These are phyloP conservation scores for Nasonia longicornis DNA, from an alignment of 1,140 invertebrate genomes.

Conservation along the genomic window DNA sequence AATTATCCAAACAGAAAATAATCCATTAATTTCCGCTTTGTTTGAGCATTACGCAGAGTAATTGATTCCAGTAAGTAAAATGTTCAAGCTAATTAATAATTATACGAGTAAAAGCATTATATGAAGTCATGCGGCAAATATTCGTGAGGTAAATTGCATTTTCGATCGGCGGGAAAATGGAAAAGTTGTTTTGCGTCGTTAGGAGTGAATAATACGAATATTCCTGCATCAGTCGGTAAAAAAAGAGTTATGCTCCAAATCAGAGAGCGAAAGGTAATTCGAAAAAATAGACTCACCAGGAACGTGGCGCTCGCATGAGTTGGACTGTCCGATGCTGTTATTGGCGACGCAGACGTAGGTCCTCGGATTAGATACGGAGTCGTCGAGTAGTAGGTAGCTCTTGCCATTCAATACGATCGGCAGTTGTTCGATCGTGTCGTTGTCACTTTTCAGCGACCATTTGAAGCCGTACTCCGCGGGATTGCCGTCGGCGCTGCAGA, in stretches of 20 bases:
- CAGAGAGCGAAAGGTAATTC: neutral
- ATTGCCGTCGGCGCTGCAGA: conserved; percentile 86
- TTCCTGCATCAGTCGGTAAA: neutral
- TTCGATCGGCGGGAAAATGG: too few species aligned
- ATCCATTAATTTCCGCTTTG: too few species aligned
- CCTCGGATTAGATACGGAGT: conserved; percentile 76
- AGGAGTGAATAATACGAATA: neutral
- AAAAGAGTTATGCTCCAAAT: neutral
- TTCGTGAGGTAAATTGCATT: too few species aligned
- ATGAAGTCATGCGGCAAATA: too few species aligned
- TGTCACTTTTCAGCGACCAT: conserved; percentile 87
- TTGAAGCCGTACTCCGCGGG: conserved; percentile 84
- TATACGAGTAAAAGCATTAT: too few species aligned
- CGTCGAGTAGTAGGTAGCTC: conserved; percentile 77
- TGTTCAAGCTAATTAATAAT: neutral
- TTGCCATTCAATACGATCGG: conserved; percentile 71
- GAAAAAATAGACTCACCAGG: conserved; percentile 55
- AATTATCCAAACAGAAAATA: too few species aligned
- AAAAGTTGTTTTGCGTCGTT: too few species aligned
- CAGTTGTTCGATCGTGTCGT: conserved; percentile 75
- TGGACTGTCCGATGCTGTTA: conserved; percentile 82
- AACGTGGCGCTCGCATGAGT: conserved; percentile 84
- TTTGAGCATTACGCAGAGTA: neutral
- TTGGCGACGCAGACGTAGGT: conserved; percentile 88
- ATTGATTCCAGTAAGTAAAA: neutral